Base-by-base conservation (phyloP, 2,113 vertebrate genomes). In the Stigmatopora argus region DNA sequence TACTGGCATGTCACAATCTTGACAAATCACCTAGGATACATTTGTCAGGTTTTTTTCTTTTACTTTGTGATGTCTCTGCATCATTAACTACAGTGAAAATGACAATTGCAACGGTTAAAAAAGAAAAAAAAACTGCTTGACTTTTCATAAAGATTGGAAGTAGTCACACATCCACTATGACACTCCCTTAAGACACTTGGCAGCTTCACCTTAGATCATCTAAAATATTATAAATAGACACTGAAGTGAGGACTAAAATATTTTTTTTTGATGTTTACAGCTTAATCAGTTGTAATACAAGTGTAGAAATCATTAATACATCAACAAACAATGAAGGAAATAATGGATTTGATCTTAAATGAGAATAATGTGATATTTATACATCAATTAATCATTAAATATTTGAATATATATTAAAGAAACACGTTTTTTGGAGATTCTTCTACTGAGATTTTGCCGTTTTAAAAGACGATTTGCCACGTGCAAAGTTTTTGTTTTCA, bases 21-120 rank as follows among this genome's bases (percentile, higher is more conserved):
- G 78, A 83, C 71, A 86, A 77, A 84, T 82, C 71, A 81, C 82
- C 63, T 21, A 59, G 67, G 67, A 77, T 67, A 60, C 66, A 73
- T 68, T 46, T 78, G 73, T 35, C 53, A 8, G 44, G 12, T 44
- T 57, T 66, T 61, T 66, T 66, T 6, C 34, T 51, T 47, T 57
- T 15, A 46, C 23, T 62, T 66, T 70, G 49, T 62, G 53, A 18
- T 52, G 17, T 78, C 70, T 71, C 65, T 70, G 70, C 71, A 73
- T 79, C 62, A 73, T 83, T 82, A 81, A 72, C 71, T 56, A 64
- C 65, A 57, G 66, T 58, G 67, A 78, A 71, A 70, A 61, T 77
- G 72, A 77, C 76, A 79, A 71, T 83, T 74, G 69, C 70, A n/a
- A 60, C 61, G 64, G 41, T 46, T 44, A 34, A 69, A 68, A 14